phyloP scores from a whole-genome alignment of 2,797 vertebrate genomes.

The Urophycis tenuis region DNA sequence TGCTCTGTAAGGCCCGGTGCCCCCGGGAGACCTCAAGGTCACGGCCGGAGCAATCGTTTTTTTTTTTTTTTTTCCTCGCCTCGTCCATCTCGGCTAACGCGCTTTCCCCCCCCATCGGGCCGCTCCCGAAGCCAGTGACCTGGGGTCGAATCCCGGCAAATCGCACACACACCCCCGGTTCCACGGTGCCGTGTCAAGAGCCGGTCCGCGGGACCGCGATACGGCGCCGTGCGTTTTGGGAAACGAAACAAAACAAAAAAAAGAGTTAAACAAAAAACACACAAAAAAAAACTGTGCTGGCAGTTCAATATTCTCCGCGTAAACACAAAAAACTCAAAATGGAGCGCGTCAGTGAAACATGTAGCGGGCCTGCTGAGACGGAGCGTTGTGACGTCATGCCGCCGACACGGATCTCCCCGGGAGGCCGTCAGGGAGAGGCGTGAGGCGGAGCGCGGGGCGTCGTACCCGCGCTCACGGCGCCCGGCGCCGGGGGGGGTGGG shows the following conservation, averaged over 20 bases:
- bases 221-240: background rate
- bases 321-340: background rate
- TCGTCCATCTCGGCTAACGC: background rate
- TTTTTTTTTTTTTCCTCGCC: background rate
- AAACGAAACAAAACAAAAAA: background rate
- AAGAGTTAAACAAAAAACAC: too few relatives aligned
- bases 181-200: background rate
- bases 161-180: background rate
- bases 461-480: too few relatives aligned
- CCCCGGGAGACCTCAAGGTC: background rate
- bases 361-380: constrained; percentile 12
- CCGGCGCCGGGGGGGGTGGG: too few relatives aligned
- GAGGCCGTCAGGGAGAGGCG: too few relatives aligned
- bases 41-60: too few relatives aligned
- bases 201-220: background rate
- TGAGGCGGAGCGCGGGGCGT: too few relatives aligned
- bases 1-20: background rate
- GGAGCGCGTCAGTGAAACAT: background rate
- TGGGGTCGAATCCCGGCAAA: background rate
- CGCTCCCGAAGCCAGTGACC: background rate
- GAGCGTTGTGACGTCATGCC: constrained; percentile 36
- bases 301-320: background rate
- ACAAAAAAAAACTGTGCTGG: background rate
- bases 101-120: background rate
- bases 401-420: constrained; percentile 16